phyloP scores from a whole-genome alignment of 1,140 invertebrate species.

The Rhopalosiphum maidis region DNA sequence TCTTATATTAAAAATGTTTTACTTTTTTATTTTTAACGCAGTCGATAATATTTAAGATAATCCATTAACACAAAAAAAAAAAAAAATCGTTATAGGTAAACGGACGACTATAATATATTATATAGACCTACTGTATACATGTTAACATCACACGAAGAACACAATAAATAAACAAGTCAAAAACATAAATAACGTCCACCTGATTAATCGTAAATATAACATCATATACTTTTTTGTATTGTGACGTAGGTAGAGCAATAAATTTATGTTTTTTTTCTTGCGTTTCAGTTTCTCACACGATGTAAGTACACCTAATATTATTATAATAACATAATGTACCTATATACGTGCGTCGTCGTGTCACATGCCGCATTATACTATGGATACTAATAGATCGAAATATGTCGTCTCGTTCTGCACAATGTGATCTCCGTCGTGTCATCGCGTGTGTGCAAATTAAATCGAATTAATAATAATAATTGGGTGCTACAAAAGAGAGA shows the following conservation, averaged over 20 bases:
- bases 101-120: neutral
- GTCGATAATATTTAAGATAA: neutral
- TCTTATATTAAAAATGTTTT: neutral
- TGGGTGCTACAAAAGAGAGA: neutral
- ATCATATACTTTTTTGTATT: neutral
- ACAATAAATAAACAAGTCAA: neutral
- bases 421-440: neutral
- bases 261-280: neutral
- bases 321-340: neutral
- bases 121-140: neutral
- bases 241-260: neutral
- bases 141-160: neutral
- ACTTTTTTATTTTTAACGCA: neutral
- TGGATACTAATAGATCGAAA: neutral
- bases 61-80: neutral
- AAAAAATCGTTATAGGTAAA: neutral
- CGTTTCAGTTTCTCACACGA: neutral
- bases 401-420: neutral
- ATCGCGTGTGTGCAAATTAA: slow-evolving; percentile 21
- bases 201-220: neutral
- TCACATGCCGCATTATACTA: neutral
- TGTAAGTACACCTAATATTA: neutral
- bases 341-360: neutral
- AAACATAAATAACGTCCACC: neutral
- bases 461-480: slow-evolving; percentile 44